Evolutionary conservation across 2,888 invertebrate species (phyloP), one percentile per base, ranked within the genome.

Genomic region (Melinaea marsaeus): DNA sequence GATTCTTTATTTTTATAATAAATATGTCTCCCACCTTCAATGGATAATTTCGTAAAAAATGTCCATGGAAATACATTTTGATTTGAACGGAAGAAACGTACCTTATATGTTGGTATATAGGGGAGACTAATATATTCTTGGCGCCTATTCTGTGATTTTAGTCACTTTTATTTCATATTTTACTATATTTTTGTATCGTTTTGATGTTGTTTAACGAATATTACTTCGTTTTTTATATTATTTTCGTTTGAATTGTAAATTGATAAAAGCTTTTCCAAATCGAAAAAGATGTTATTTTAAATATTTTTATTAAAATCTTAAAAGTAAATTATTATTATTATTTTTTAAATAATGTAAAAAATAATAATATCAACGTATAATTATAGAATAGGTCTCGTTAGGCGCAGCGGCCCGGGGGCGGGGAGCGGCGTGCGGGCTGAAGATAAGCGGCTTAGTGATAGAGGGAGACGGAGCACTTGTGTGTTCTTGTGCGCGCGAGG

Each of bases 361-460:
- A 65, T 62, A 63, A 69, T 66, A 63, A 62, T 55, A 55, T 63
- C 72, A 71, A 75, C 22, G 32, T 51, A 76, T 68, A 60, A 74
- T 83, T 80, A 76, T 80, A 85, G 88, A 88, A 90, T 89, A 76
- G 68, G 68, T 74, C 83, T 74, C 68, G 70, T 79, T 83, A 83
- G 83, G 78, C 87, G 85, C 85, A 87, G 85, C 88, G 84, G 85
- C 86, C 85, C 85, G 82, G 74, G 71, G 65, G 75, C 72, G 81
- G 80, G 81, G 81, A 75, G 86, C 74, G 85, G 86, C 84, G 89
- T 88, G 90, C 88, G 88, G 89, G 88, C 80, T 66, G 86, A 74
- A 87, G 90, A 90, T 90, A 90, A 90, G 90, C 90, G 88, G 90
- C 90, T 90, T 90, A 90, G 81, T 73, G 79, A 83, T 68, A 68